A percentile compares a stretch with the other conserved stretches of the same genome.
These are phyloP conservation scores for Heliangelus exortis DNA, from an alignment of 2,797 vertebrate species.

Conservation along the genomic window DNA sequence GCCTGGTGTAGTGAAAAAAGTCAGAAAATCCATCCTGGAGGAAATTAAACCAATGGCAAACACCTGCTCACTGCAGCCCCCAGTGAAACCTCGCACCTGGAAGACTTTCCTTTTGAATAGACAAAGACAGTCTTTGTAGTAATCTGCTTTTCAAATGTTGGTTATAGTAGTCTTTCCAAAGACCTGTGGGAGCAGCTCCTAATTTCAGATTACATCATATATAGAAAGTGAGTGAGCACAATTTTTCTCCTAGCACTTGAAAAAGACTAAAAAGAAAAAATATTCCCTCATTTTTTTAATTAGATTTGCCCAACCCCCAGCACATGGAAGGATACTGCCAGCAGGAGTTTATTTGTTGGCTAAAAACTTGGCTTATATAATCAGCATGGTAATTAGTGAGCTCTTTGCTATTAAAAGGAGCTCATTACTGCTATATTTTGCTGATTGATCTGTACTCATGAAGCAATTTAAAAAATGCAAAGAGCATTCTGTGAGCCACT, in stretches of 20 bases:
- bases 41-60: not conserved
- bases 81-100: not conserved
- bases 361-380: constrained; percentile 64
- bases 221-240: not conserved
- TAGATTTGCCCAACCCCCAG: constrained; percentile 47
- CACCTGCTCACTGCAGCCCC: not conserved
- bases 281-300: constrained; percentile 72
- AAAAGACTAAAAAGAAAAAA: constrained; percentile 44
- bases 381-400: constrained; percentile 72
- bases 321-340: constrained; percentile 71
- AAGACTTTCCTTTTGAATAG: not conserved
- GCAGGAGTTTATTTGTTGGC: constrained; percentile 67
- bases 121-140: not conserved
- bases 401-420: constrained; percentile 70
- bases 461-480: constrained; percentile 64
- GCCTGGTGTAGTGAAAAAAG: not conserved
- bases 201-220: not conserved
- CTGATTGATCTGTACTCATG: constrained; percentile 70
- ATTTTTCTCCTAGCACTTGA: not conserved
- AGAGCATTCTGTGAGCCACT: constrained; percentile 50
- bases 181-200: not conserved
- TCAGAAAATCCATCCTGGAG: not conserved
- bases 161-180: not conserved
- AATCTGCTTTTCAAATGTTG: not conserved
- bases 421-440: constrained; percentile 74